Percentiles rank a stretch among this genome's conserved stretches.
These are phyloP conservation scores for Pterois miles DNA, from an alignment of 2,797 vertebrate species.

Conservation along the genomic window DNA sequence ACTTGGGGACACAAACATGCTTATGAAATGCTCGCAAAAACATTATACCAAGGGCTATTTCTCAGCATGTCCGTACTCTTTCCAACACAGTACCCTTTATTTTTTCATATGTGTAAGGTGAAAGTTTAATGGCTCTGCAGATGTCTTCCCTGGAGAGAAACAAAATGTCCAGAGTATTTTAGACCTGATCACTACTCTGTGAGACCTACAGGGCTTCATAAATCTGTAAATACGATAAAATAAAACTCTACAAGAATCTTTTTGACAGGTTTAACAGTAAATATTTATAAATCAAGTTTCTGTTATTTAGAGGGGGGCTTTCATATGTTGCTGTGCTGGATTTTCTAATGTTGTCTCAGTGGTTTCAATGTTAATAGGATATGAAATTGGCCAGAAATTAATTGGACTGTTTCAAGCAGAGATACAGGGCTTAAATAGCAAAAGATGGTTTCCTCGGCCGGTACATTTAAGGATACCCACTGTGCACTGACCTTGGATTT, in stretches of 20 bases:
- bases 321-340: constrained; percentile 2
- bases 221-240: constrained; percentile 17
- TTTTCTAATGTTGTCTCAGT: constrained; percentile 13
- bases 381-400: constrained; percentile 32
- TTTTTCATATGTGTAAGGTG: constrained; percentile 20
- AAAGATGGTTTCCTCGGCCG: background rate
- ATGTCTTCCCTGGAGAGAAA: constrained; percentile 26
- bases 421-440: constrained; percentile 3
- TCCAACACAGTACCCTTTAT: constrained; percentile 1
- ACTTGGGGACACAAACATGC: constrained; percentile 15
- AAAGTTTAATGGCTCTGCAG: constrained; percentile 43
- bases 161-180: constrained; percentile 8
- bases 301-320: constrained; percentile 2
- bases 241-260: background rate
- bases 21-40: constrained; percentile 25
- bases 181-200: background rate
- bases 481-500: constrained; percentile 32
- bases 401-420: constrained; percentile 32
- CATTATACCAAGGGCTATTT: constrained; percentile 11
- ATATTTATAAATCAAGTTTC: background rate
- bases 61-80: background rate
- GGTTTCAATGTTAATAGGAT: constrained; percentile 22
- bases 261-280: background rate
- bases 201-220: background rate
- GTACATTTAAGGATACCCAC: background rate